phyloP scores from a whole-genome alignment of 2,797 vertebrate genomes.

The Cossypha polioptera region DNA sequence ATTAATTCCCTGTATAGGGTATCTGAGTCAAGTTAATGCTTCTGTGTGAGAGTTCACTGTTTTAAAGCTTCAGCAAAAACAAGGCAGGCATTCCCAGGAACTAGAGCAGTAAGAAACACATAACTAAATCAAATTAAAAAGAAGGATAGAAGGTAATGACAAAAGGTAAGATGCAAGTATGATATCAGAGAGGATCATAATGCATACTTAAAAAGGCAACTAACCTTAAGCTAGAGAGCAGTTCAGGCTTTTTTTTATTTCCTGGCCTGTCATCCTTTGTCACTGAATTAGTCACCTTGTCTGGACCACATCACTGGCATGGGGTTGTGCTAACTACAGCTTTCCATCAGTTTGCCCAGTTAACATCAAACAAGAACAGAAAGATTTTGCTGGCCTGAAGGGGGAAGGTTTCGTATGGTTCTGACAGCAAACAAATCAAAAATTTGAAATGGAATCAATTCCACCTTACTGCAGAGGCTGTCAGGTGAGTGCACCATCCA shows the following conservation, averaged over 20 bases:
- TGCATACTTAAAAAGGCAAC: neutral
- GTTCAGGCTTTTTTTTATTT: neutral
- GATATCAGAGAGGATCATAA: neutral
- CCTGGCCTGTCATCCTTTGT: neutral
- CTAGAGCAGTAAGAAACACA: neutral
- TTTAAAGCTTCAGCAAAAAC: neutral
- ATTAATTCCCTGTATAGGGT: neutral
- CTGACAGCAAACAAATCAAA: slow-evolving; percentile 22
- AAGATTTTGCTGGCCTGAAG: neutral
- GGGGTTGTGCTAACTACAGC: neutral
- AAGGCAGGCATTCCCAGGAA: neutral
- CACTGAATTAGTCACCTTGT: neutral
- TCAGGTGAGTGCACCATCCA: neutral
- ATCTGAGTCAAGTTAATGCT: neutral
- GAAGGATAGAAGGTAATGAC: neutral
- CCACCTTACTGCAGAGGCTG: neutral
- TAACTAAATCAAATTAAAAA: neutral
- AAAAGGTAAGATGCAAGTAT: neutral
- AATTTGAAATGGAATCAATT: neutral
- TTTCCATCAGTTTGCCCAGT: neutral
- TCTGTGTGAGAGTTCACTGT: neutral
- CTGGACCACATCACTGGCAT: neutral
- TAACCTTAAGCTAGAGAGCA: neutral
- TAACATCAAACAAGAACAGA: neutral
- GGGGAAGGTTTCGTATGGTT: neutral